Percentiles rank a stretch among this genome's conserved stretches.
Conservation (phyloP, 2,888 invertebrate species). For the Carterocephalus palaemon region DNA sequence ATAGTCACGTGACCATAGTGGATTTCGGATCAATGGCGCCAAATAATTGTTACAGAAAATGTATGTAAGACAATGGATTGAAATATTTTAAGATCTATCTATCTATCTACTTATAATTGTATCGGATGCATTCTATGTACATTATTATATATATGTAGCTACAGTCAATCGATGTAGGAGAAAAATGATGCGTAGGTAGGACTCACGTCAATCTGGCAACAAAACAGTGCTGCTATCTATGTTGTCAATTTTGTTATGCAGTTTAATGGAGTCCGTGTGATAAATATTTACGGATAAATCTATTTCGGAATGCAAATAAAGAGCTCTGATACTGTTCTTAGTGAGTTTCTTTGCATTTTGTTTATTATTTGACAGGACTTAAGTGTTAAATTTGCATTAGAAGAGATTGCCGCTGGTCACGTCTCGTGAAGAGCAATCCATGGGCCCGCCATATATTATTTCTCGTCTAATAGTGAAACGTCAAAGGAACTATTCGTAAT, state of each 20-base stretch:
- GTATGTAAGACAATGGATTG: slow-evolving; percentile 61
- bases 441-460: slow-evolving; percentile 75
- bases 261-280: slow-evolving; percentile 81
- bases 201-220: slow-evolving; percentile 78
- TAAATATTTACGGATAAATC: slow-evolving; percentile 80
- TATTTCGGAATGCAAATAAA: slow-evolving; percentile 56
- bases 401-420: slow-evolving; percentile 27
- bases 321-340: slow-evolving; percentile 37
- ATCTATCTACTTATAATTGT: slow-evolving; percentile 37
- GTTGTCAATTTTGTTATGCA: slow-evolving; percentile 85
- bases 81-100: slow-evolving; percentile 27
- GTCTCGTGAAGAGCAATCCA: slow-evolving; percentile 39
- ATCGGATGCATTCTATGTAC: slow-evolving; percentile 29
- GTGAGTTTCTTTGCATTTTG: slow-evolving; percentile 41
- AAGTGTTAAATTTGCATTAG: not conserved
- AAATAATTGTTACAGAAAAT: slow-evolving; percentile 75
- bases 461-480: slow-evolving; percentile 71
- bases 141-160: slow-evolving; percentile 38
- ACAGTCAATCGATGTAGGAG: slow-evolving; percentile 35
- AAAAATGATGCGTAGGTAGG: slow-evolving; percentile 70
- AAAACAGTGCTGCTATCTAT: slow-evolving; percentile 86
- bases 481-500: slow-evolving; percentile 63
- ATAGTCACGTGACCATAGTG: slow-evolving; percentile 77
- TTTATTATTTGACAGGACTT: not conserved
- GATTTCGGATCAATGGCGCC: slow-evolving; percentile 79